Conservation (phyloP, 2,888 invertebrate genomes). For the Acanthosoma haemorrhoidale region DNA sequence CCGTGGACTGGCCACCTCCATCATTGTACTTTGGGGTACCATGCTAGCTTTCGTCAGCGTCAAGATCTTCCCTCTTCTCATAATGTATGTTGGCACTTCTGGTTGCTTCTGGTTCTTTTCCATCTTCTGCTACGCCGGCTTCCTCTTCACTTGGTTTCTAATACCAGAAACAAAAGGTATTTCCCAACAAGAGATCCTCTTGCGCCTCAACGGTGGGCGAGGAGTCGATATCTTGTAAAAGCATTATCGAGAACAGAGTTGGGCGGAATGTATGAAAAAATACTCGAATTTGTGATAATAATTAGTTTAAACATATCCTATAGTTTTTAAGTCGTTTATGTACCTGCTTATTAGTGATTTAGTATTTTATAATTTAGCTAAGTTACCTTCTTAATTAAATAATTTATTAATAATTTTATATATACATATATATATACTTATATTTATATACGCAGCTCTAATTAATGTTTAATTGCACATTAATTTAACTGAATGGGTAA, state of each 20-base stretch:
- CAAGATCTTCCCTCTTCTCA: conserved; percentile 47
- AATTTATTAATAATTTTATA: no score
- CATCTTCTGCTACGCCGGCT: conserved; percentile 45
- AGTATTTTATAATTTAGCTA: no score
- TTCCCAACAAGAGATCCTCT: conserved; percentile 48
- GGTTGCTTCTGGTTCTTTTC: conserved; percentile 49
- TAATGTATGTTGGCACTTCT: conserved; percentile 46
- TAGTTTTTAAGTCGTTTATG: no score
- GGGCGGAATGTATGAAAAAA: no score
- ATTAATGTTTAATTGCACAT: no score
- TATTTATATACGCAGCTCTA: no score
- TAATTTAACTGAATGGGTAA: no score
- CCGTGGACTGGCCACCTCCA: conserved; percentile 47
- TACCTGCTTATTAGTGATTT: no score
- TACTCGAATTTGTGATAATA: neutral
- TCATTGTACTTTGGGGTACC: conserved; percentile 49
- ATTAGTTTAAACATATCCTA: no score
- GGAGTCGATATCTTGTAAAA: neutral
- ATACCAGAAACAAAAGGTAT: conserved; percentile 50
- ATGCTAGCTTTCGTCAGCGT: conserved; percentile 47
- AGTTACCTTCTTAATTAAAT: no score
- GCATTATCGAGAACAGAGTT: neutral
- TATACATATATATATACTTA: no score
- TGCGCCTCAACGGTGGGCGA: conserved; percentile 39
- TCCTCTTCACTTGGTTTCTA: conserved; percentile 45